These are phyloP conservation scores for Urocolius indicus DNA, from an alignment of 2,113 vertebrate genomes.

Conservation along the genomic window DNA sequence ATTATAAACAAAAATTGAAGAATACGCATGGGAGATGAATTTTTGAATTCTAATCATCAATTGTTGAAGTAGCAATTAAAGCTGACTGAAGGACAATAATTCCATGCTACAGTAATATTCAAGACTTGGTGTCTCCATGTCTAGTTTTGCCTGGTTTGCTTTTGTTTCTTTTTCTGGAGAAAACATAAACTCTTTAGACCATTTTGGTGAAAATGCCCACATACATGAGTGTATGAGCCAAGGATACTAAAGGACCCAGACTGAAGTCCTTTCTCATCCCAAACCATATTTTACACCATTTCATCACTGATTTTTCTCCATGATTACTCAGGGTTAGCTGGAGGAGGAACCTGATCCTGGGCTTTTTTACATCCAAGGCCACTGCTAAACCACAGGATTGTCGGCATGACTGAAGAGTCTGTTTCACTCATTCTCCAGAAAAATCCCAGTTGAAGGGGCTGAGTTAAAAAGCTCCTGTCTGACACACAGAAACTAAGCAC, in stretches of 20 bases:
- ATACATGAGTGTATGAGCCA: background rate
- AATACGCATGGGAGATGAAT: constrained; percentile 53
- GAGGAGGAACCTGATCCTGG: background rate
- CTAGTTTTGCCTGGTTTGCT: background rate
- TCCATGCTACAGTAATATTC: background rate
- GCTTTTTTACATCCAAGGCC: background rate
- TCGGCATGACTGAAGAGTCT: background rate
- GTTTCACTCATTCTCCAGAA: background rate
- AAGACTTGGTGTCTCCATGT: background rate
- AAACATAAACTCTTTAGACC: background rate
- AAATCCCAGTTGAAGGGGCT: background rate
- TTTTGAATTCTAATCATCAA: constrained; percentile 56
- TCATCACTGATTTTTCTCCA: background rate
- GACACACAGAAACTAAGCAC: rapidly evolving
- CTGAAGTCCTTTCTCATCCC: background rate
- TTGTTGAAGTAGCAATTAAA: constrained; percentile 45
- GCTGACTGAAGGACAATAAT: constrained; percentile 42
- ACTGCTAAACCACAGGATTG: background rate
- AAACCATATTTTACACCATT: background rate
- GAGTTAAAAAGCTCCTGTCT: background rate
- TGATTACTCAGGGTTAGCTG: background rate
- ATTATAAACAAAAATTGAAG: constrained; percentile 63
- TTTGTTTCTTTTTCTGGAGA: background rate
- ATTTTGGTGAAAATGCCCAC: background rate
- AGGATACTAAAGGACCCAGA: background rate